Conservation (phyloP, 2,888 invertebrate genomes). For the Carterocephalus palaemon region DNA sequence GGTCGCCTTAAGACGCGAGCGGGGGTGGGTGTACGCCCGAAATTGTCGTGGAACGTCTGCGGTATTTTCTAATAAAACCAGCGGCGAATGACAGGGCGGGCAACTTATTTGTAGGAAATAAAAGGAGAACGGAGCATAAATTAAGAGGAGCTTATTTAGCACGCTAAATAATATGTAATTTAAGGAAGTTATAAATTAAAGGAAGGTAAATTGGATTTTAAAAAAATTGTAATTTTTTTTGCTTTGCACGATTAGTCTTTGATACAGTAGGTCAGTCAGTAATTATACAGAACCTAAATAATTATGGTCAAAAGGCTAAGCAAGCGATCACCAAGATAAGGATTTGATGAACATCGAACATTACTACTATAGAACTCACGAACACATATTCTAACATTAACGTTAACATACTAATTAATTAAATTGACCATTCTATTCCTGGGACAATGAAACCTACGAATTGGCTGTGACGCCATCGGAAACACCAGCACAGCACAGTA, state of each 20-base stretch:
- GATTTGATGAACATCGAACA: too few relatives aligned
- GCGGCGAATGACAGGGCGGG: slow-evolving; percentile 9
- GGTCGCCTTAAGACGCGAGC: slow-evolving; percentile 32
- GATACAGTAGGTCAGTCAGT: too few relatives aligned
- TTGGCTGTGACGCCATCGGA: slow-evolving; percentile 39
- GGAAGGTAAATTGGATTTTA: neutral
- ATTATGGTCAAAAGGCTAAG: too few relatives aligned
- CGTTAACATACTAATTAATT: neutral
- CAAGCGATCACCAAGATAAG: too few relatives aligned
- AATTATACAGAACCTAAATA: too few relatives aligned
- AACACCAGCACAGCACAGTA: slow-evolving; percentile 22
- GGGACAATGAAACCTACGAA: slow-evolving; percentile 12
- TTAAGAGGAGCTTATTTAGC: too few relatives aligned
- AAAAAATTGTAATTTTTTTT: neutral
- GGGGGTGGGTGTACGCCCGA: slow-evolving; percentile 24
- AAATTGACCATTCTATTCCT: slow-evolving; percentile 9
- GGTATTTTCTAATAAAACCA: slow-evolving; percentile 23
- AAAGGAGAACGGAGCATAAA: neutral
- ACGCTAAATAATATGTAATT: too few relatives aligned
- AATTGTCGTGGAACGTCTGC: slow-evolving; percentile 20
- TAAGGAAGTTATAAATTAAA: too few relatives aligned
- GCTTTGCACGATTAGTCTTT: too few relatives aligned
- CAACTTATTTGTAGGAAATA: slow-evolving; percentile 1
- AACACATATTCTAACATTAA: too few relatives aligned
- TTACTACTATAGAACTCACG: too few relatives aligned